Evolutionary conservation across 2,797 vertebrate genomes (phyloP).

Genomic region (Eutrigla gurnardus): DNA sequence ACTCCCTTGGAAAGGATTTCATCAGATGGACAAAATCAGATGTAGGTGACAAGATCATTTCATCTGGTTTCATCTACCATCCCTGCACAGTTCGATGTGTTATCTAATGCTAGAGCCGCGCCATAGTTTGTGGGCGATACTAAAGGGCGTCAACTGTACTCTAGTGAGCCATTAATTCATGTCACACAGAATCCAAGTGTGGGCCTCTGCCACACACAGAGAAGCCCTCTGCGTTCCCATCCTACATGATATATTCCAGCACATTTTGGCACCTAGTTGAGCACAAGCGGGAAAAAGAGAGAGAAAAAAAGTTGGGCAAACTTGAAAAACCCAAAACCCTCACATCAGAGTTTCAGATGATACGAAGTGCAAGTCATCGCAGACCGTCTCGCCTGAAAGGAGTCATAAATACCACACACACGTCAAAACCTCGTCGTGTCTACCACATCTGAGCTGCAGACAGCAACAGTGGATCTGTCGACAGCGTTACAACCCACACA

Average conservation of each 20-base stretch:
- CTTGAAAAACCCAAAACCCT: constrained; percentile 78
- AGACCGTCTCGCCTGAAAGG: constrained; percentile 75
- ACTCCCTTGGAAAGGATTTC: constrained; percentile 40
- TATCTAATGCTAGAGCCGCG: constrained; percentile 61
- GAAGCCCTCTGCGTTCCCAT: constrained; percentile 66
- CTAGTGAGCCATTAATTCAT: constrained; percentile 76
- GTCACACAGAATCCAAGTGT: constrained; percentile 71
- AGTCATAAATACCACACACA: constrained; percentile 83
- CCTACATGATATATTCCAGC: constrained; percentile 72
- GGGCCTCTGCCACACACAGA: constrained; percentile 77
- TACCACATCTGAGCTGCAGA: constrained; percentile 69
- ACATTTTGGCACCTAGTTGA: constrained; percentile 69
- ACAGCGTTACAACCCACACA: constrained; percentile 57
- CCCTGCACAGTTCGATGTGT: constrained; percentile 59
- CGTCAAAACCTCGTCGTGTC: constrained; percentile 63
- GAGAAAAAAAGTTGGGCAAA: constrained; percentile 66
- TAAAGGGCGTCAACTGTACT: constrained; percentile 74
- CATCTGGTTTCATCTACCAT: constrained; percentile 30
- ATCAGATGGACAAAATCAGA: constrained; percentile 45
- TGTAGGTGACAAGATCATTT: constrained; percentile 59
- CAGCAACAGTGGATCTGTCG: constrained; percentile 65
- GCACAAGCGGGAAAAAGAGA: constrained; percentile 45
- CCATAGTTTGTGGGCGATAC: constrained; percentile 65
- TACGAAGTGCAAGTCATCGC: constrained; percentile 64
- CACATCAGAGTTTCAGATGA: constrained; percentile 78